Percentiles rank a stretch among this genome's conserved stretches.
phyloP scores from a whole-genome alignment of 2,113 vertebrate species.

The Urocitellus parryii region DNA sequence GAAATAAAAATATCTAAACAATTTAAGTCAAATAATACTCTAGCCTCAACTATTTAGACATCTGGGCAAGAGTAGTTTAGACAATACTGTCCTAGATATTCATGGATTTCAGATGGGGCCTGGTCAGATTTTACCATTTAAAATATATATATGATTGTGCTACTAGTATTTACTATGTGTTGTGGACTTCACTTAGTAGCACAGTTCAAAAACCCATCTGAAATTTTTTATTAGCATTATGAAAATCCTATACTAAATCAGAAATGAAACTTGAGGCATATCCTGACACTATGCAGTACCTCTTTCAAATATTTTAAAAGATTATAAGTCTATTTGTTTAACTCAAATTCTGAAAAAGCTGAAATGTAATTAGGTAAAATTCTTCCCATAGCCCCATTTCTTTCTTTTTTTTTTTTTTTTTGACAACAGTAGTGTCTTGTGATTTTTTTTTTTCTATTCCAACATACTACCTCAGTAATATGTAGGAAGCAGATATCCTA shows the following conservation, averaged over 20 bases:
- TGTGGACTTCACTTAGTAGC: not conserved
- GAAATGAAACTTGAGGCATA: not conserved
- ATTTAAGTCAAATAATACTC: not conserved
- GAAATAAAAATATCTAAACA: slow-evolving; percentile 49
- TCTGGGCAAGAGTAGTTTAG: not conserved
- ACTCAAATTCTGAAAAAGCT: slow-evolving; percentile 35
- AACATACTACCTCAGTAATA: slow-evolving; percentile 13
- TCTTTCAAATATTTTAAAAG: slow-evolving; percentile 45
- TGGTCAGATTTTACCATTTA: slow-evolving; percentile 24
- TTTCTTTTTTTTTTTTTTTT: not conserved
- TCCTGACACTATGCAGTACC: not conserved
- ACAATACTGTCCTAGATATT: not conserved
- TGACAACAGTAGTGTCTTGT: not conserved
- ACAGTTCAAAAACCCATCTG: not conserved
- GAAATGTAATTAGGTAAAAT: not conserved
- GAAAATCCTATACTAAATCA: not conserved
- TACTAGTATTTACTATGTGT: not conserved
- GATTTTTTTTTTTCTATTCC: slow-evolving; percentile 28
- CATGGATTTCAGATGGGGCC: not conserved
- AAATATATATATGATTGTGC: not conserved
- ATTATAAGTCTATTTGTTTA: not conserved
- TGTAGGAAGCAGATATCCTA: not conserved
- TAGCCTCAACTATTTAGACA: not conserved
- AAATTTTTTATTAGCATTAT: slow-evolving; percentile 17
- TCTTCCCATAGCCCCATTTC: not conserved